Conservation (phyloP, 1,140 invertebrate genomes). For the Reticulitermes speratus region DNA sequence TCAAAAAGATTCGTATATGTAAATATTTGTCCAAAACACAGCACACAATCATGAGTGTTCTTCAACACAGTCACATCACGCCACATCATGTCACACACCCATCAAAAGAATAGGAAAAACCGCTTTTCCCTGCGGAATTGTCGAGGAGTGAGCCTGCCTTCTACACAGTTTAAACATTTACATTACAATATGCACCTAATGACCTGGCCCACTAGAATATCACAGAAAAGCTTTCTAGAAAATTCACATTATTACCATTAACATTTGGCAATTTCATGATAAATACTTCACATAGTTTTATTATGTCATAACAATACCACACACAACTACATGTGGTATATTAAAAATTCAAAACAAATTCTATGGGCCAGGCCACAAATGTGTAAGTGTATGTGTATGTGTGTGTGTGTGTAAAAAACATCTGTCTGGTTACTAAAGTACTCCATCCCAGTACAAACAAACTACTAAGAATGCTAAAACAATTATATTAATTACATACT, state of each 20-base stretch:
- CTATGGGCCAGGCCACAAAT: conserved; percentile 33
- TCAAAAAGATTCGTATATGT: conserved; percentile 23
- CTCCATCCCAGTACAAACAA: conserved; percentile 24
- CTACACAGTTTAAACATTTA: not conserved
- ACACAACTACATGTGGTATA: conserved; percentile 8
- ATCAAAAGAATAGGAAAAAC: conserved; percentile 2
- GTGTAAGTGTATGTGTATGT: conserved; percentile 1
- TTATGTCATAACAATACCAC: conserved; percentile 23
- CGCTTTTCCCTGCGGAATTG: not conserved
- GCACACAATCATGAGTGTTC: not conserved
- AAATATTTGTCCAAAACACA: conserved; percentile 23
- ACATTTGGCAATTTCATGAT: conserved; percentile 5
- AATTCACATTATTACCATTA: not conserved
- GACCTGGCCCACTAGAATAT: conserved; percentile 35
- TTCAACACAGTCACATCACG: not conserved
- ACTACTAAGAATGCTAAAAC: conserved; percentile 24
- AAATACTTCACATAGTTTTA: conserved; percentile 1
- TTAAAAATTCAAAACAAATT: conserved; percentile 33
- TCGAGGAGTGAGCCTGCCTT: conserved; percentile 35
- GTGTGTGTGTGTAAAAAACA: conserved; percentile 27
- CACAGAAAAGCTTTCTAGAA: conserved; percentile 29
- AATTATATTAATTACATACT: conserved; percentile 6
- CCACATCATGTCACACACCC: not conserved
- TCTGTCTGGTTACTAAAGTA: conserved; percentile 20
- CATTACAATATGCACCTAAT: not conserved